Percentiles rank a stretch among this genome's conserved stretches.
phyloP scores from a whole-genome alignment of 2,888 invertebrate species.

The Nysson spinosus region DNA sequence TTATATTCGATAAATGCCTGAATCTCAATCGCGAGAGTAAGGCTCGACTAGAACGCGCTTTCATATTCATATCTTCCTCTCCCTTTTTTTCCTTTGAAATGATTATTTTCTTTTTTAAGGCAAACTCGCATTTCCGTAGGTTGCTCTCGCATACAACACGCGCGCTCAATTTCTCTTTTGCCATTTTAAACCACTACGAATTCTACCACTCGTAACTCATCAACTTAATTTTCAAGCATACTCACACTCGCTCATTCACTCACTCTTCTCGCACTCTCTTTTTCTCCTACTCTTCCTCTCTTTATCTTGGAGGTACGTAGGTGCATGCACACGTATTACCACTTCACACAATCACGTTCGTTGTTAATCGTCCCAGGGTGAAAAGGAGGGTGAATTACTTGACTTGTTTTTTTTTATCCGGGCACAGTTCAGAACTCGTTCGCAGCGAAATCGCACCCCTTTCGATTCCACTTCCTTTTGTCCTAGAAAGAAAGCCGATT shows the following conservation, averaged over 20 bases:
- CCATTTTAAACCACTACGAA: too few species aligned
- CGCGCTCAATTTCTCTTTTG: not conserved
- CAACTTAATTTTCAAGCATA: not conserved
- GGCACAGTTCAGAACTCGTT: constrained; percentile 30
- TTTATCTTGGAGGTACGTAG: constrained; percentile 19
- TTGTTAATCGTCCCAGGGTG: constrained; percentile 51
- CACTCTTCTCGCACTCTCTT: too few species aligned
- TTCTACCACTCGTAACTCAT: not conserved
- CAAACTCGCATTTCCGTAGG: constrained; percentile 50
- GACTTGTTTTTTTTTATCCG: not conserved
- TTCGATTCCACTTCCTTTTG: constrained; percentile 56
- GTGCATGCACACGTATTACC: constrained; percentile 3
- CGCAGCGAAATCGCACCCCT: constrained; percentile 54
- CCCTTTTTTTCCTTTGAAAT: constrained; percentile 3
- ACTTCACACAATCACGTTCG: constrained; percentile 54
- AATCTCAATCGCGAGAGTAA: constrained; percentile 7
- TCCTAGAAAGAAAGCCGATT: constrained; percentile 56
- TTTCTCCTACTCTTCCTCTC: too few species aligned
- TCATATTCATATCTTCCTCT: constrained; percentile 17
- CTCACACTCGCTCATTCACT: constrained; percentile 1
- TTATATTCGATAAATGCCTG: constrained; percentile 28
- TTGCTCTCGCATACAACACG: too few species aligned
- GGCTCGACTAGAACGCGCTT: constrained; percentile 43
- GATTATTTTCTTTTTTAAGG: constrained; percentile 56
- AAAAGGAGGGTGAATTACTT: constrained; percentile 27